These are phyloP conservation scores for Phyllopteryx taeniolatus DNA, from an alignment of 2,113 vertebrate genomes.

Conservation along the genomic window DNA sequence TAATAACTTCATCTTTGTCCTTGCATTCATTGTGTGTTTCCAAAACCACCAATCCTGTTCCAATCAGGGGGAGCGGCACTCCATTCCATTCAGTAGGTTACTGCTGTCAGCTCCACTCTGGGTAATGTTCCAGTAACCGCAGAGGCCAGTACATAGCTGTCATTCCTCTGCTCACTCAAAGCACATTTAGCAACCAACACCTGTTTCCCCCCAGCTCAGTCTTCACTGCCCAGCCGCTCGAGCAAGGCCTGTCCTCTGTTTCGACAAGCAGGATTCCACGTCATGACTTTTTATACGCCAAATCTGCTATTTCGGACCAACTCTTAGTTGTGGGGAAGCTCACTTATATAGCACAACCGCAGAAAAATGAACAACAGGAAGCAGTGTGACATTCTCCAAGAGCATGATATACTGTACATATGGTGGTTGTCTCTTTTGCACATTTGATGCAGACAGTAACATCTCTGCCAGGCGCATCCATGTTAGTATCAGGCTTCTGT, in stretches of 20 bases:
- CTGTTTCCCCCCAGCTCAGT: slow-evolving; percentile 73
- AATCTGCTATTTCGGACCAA: slow-evolving; percentile 32
- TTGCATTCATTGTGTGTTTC: not conserved
- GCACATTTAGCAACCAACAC: slow-evolving; percentile 86
- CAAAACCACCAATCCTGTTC: slow-evolving; percentile 8
- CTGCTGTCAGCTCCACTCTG: slow-evolving; percentile 48
- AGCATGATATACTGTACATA: not conserved
- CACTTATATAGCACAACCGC: not conserved
- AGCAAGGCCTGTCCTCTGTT: slow-evolving; percentile 29
- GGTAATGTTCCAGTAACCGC: slow-evolving; percentile 73
- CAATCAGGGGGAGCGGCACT: slow-evolving; percentile 16
- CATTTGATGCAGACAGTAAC: not conserved
- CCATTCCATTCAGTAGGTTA: slow-evolving; percentile 55
- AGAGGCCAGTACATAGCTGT: slow-evolving; percentile 76
- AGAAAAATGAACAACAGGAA: slow-evolving; percentile 7
- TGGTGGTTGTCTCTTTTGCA: not conserved
- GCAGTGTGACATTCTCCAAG: slow-evolving; percentile 5
- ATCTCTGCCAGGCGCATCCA: not conserved
- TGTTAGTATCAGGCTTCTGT: not conserved
- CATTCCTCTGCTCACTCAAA: slow-evolving; percentile 81
- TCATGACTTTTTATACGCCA: slow-evolving; percentile 14
- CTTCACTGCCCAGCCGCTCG: not conserved
- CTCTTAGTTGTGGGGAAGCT: slow-evolving; percentile 1
- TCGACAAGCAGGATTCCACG: slow-evolving; percentile 23
- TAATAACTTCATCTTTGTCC: slow-evolving; percentile 4